Evolutionary conservation across 2,888 invertebrate genomes (phyloP).

Genomic region (Thumatha senex): DNA sequence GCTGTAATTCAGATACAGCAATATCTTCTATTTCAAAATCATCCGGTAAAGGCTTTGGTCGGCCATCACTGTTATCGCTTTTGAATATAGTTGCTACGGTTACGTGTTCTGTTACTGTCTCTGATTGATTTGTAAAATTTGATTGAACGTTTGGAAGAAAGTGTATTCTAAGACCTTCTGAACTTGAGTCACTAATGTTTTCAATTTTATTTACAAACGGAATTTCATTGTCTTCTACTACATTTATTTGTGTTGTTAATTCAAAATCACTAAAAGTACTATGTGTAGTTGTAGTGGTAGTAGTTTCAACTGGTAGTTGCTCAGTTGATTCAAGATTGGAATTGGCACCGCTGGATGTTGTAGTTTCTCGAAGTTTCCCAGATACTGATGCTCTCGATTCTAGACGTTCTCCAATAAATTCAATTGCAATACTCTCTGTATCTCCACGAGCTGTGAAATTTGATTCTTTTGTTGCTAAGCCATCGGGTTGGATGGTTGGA

Average conservation of each 20-base stretch:
- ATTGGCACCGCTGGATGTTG: neutral
- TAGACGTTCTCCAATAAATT: constrained; percentile 34
- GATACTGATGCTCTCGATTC: constrained; percentile 49
- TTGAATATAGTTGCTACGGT: constrained; percentile 7
- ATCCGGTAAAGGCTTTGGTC: constrained; percentile 38
- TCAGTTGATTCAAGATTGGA: no score
- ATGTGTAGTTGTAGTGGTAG: no score
- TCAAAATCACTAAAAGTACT: neutral
- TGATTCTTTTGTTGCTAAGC: constrained; percentile 6
- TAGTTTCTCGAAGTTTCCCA: constrained; percentile 16
- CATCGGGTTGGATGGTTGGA: constrained; percentile 41
- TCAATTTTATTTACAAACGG: constrained; percentile 1
- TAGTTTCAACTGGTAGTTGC: no score
- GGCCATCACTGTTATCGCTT: constrained; percentile 8
- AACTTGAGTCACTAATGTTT: constrained; percentile 25
- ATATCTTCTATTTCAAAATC: constrained; percentile 49
- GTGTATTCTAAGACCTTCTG: constrained; percentile 39
- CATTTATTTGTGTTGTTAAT: constrained; percentile 6
- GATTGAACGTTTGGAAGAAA: constrained; percentile 27
- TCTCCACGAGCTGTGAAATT: constrained; percentile 30
- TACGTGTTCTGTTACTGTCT: constrained; percentile 12
- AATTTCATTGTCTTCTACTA: neutral
- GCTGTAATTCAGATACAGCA: constrained; percentile 51
- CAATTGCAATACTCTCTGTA: constrained; percentile 31
- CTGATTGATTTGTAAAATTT: constrained; percentile 12